Conservation (phyloP, 2,797 vertebrate genomes). For the Otolemur crassicaudatus region DNA sequence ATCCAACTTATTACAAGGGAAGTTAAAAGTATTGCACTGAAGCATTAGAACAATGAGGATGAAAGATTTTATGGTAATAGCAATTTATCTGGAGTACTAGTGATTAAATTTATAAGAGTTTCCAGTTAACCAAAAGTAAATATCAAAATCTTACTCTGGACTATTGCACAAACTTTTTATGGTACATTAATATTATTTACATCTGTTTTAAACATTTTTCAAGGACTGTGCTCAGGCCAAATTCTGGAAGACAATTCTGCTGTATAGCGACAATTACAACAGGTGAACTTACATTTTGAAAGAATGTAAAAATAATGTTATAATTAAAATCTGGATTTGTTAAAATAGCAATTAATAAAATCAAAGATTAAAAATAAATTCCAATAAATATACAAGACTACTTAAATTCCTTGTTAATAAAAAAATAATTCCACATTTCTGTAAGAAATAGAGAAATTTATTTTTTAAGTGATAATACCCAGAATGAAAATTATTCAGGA, state of each 20-base stretch:
- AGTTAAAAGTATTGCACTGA: not conserved
- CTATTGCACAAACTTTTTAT: not conserved
- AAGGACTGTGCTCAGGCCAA: not conserved
- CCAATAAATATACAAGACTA: not conserved
- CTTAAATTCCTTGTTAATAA: not conserved
- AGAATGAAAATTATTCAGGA: not conserved
- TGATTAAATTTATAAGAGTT: not conserved
- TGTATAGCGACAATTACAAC: not conserved
- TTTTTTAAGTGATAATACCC: not conserved
- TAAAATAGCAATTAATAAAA: not conserved
- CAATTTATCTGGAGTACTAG: not conserved
- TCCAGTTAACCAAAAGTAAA: not conserved
- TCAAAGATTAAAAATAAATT: not conserved
- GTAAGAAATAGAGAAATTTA: not conserved
- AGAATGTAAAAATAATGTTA: not conserved
- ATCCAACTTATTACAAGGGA: not conserved
- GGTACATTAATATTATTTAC: not conserved
- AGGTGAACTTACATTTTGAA: not conserved
- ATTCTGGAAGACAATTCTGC: not conserved
- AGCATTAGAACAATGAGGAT: not conserved
- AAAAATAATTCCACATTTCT: not conserved
- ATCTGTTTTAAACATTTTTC: not conserved
- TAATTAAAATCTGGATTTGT: not conserved
- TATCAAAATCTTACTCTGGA: not conserved
- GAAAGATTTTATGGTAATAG: not conserved